A percentile compares a stretch with the other conserved stretches of the same genome.
Conservation (phyloP, 2,797 vertebrate species). For the Gambelia wislizenii region DNA sequence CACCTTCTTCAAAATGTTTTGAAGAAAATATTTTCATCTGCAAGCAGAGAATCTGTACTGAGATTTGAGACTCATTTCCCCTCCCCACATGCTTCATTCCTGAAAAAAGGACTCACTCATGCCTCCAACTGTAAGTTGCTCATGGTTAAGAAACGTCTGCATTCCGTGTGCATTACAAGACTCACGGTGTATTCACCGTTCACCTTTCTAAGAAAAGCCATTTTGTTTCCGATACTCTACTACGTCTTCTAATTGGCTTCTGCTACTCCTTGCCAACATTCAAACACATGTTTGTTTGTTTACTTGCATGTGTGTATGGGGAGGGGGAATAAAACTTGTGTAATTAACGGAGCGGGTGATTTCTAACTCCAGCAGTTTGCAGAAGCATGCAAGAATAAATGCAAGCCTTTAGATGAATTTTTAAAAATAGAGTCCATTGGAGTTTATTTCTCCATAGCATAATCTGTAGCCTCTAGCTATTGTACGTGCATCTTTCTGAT, state of each 20-base stretch:
- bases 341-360: conserved; percentile 82
- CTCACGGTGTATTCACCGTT: conserved; percentile 80
- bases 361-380: conserved; percentile 82
- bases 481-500: conserved; percentile 79
- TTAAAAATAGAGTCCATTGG: conserved; percentile 78
- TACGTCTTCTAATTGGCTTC: conserved; percentile 84
- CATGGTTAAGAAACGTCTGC: conserved; percentile 82
- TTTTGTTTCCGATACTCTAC: conserved; percentile 83
- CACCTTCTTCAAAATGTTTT: conserved; percentile 43
- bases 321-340: conserved; percentile 79
- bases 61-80: background rate
- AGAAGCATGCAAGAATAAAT: conserved; percentile 80
- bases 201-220: conserved; percentile 84
- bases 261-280: conserved; percentile 81
- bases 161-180: conserved; percentile 83
- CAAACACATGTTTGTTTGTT: conserved; percentile 85
- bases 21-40: conserved; percentile 65
- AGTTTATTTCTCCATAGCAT: conserved; percentile 78
- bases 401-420: conserved; percentile 69
- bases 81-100: conserved; percentile 66
- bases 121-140: conserved; percentile 73
- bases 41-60: conserved; percentile 58
- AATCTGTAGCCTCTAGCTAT: conserved; percentile 79
- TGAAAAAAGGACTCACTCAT: conserved; percentile 73
- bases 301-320: conserved; percentile 69